Percentiles rank a stretch among this genome's conserved stretches.
These are phyloP conservation scores for Apamea sordens DNA, from an alignment of 2,888 invertebrate genomes.

Conservation along the genomic window DNA sequence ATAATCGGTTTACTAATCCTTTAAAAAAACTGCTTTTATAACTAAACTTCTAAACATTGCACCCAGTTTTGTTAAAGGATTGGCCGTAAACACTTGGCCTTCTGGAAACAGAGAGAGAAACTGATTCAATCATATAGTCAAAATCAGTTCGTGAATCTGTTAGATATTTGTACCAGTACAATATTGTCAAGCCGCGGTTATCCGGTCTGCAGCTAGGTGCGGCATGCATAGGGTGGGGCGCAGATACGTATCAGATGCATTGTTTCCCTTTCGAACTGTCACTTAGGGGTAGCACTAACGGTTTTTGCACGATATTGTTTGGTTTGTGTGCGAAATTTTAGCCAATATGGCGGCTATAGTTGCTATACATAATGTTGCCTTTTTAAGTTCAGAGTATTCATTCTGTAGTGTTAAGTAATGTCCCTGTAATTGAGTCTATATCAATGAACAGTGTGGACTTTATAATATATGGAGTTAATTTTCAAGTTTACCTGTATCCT, in stretches of 20 bases:
- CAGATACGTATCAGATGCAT: conserved; percentile 63
- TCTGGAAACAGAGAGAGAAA: neutral
- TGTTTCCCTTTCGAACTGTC: conserved; percentile 60
- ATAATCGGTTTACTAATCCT: neutral
- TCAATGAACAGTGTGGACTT: neutral
- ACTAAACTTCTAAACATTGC: neutral
- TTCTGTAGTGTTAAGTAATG: neutral
- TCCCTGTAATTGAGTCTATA: neutral
- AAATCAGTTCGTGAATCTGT: conserved; percentile 25
- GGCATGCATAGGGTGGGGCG: conserved; percentile 35
- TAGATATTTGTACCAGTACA: conserved; percentile 1
- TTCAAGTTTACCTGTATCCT: too few relatives aligned
- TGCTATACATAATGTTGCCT: neutral
- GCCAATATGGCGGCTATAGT: conserved; percentile 6
- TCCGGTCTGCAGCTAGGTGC: conserved; percentile 44
- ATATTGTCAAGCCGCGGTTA: conserved; percentile 41
- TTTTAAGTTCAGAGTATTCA: neutral
- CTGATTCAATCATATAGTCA: neutral
- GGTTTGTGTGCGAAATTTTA: conserved; percentile 12
- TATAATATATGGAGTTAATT: too few relatives aligned
- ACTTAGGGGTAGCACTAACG: conserved; percentile 58
- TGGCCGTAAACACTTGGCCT: too few relatives aligned
- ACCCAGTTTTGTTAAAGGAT: neutral
- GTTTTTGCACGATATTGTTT: conserved; percentile 44
- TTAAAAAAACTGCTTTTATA: neutral